phyloP scores from a whole-genome alignment of 2,113 vertebrate species.

The Micromys minutus region DNA sequence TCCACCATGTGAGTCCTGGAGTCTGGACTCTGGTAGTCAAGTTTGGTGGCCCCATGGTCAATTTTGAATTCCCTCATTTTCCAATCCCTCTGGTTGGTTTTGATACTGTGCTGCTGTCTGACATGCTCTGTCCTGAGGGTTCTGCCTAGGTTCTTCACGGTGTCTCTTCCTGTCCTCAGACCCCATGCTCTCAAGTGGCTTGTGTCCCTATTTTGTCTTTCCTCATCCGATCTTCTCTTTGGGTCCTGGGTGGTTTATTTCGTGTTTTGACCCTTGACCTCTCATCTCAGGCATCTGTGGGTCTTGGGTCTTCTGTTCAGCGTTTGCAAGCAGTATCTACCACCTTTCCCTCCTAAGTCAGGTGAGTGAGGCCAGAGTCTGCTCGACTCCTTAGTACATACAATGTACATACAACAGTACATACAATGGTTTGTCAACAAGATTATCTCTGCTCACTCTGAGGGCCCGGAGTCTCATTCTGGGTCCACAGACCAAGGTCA shows the following conservation, averaged over 20 bases:
- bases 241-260: background rate
- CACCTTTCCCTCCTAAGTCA: background rate
- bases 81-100: background rate
- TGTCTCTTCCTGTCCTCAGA: no score
- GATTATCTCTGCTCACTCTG: background rate
- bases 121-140: no score
- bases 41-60: background rate
- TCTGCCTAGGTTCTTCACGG: no score
- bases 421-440: background rate
- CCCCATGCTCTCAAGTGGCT: no score
- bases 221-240: background rate
- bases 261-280: background rate
- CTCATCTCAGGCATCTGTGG: background rate
- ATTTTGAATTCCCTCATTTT: background rate
- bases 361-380: background rate
- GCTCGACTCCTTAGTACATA: rapidly evolving
- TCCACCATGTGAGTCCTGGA: background rate
- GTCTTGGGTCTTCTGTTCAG: background rate
- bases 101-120: no score
- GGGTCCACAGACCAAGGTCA: background rate
- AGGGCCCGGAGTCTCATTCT: background rate
- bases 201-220: no score
- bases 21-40: no score
- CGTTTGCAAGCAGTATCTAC: background rate
- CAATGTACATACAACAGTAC: no score